Evolutionary conservation across 2,797 vertebrate genomes (phyloP).

Genomic region (Onychomys torridus): DNA sequence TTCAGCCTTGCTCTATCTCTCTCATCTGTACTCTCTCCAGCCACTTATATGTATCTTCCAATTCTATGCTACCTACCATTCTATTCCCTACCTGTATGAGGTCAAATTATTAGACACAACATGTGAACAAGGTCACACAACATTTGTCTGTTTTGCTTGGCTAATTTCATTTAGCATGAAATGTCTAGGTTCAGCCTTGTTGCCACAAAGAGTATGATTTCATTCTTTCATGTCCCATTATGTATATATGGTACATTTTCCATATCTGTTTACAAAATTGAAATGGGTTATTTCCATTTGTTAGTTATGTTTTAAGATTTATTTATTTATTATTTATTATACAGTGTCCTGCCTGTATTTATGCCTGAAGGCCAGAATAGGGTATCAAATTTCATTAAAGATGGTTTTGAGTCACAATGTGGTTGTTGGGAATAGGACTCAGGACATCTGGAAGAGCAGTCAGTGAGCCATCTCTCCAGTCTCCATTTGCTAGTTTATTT

Average conservation of each 20-base stretch:
- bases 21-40: not conserved
- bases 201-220: not conserved
- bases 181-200: not conserved
- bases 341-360: too few relatives aligned
- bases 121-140: not conserved
- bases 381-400: too few relatives aligned
- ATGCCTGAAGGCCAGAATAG: too few relatives aligned
- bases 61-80: not conserved
- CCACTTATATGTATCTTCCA: not conserved
- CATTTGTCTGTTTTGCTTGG: not conserved
- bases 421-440: too few relatives aligned
- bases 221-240: too few relatives aligned
- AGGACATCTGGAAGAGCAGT: too few relatives aligned
- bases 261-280: not conserved
- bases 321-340: too few relatives aligned
- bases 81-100: not conserved
- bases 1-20: not conserved
- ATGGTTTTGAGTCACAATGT: too few relatives aligned
- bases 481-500: not conserved
- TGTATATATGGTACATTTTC: not conserved
- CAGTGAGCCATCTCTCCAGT: too few relatives aligned
- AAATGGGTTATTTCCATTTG: not conserved
- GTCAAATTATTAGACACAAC: not conserved
- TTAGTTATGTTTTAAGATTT: not conserved
- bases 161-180: not conserved